Evolutionary conservation across 2,797 vertebrate species (phyloP).

Genomic region (Neopelma chrysocephalum): DNA sequence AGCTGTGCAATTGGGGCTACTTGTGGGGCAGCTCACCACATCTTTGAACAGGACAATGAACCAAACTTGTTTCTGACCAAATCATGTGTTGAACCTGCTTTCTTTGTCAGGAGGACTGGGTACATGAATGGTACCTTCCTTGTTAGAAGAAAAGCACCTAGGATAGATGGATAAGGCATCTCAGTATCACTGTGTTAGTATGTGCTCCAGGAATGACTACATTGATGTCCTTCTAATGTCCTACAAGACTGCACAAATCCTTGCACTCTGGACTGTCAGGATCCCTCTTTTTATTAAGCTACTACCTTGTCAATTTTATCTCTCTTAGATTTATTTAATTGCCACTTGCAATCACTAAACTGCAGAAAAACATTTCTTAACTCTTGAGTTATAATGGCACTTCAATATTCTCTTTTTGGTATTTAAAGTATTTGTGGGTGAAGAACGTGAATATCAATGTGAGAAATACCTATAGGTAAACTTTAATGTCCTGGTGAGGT

Average conservation of each 20-base stretch:
- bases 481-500: neutral
- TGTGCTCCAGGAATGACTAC: fast-evolving
- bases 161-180: neutral
- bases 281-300: neutral
- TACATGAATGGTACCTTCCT: neutral
- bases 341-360: neutral
- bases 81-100: neutral
- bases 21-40: neutral
- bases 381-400: neutral
- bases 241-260: neutral
- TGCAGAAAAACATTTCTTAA: neutral
- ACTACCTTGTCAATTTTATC: neutral
- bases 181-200: neutral
- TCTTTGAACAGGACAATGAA: neutral
- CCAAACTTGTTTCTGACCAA: neutral
- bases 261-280: neutral
- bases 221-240: fast-evolving
- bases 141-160: neutral
- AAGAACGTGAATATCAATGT: neutral
- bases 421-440: neutral
- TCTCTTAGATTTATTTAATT: neutral
- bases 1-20: neutral
- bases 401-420: neutral
- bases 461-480: neutral
- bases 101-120: neutral